phyloP scores from a whole-genome alignment of 2,113 vertebrate species.

The Accipiter cooperii region DNA sequence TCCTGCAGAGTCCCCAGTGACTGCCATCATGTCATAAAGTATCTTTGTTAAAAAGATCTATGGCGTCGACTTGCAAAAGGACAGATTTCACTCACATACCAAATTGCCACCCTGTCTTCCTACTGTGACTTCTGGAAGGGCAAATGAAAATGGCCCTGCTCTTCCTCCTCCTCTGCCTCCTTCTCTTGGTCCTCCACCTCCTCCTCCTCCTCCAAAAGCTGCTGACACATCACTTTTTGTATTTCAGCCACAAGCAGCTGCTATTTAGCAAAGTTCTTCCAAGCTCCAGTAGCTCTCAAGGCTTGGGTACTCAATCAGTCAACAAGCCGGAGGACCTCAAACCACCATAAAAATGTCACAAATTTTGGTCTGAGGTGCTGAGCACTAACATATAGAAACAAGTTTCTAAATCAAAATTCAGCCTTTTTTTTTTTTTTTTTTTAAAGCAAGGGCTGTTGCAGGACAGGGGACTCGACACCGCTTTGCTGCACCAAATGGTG shows the following conservation, averaged over 20 bases:
- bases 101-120: neutral
- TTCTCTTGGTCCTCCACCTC: neutral
- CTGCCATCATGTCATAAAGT: fast-evolving
- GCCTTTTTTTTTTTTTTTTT: neutral
- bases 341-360: neutral
- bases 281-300: neutral
- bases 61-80: fast-evolving
- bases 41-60: neutral
- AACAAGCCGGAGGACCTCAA: neutral
- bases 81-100: too few relatives aligned
- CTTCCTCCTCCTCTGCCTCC: neutral
- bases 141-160: neutral
- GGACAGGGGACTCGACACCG: fast-evolving
- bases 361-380: neutral
- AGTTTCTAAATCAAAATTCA: neutral
- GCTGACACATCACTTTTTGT: neutral
- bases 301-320: neutral
- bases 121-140: neutral
- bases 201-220: neutral
- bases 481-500: neutral
- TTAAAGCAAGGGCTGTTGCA: neutral
- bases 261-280: neutral
- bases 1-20: neutral
- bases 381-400: neutral
- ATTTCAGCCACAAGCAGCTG: neutral